Conservation (phyloP, 2,888 invertebrate species). For the Hemicrepidius hirtus region DNA sequence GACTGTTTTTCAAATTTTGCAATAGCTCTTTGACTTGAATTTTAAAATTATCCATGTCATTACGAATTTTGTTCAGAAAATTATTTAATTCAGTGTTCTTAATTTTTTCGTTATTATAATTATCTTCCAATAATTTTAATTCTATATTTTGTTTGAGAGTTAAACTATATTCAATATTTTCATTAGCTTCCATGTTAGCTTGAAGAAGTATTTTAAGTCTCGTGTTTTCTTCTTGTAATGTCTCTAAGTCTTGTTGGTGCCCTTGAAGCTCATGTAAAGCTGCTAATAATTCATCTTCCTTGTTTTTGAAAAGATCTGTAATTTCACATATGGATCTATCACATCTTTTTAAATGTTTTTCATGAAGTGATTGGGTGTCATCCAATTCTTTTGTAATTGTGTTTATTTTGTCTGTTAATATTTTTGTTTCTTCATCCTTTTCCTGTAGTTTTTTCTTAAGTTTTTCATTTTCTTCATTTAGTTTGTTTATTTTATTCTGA, state of each 20-base stretch:
- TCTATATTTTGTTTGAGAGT: not conserved
- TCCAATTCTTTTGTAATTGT: conserved; percentile 40
- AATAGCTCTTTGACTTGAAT: conserved; percentile 30
- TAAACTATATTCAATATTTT: not conserved
- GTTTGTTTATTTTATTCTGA: conserved; percentile 36
- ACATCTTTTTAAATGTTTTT: not conserved
- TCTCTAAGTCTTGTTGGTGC: not conserved
- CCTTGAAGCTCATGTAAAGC: not conserved
- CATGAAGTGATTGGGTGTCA: not conserved
- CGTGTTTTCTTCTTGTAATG: conserved; percentile 27
- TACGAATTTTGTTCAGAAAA: not conserved
- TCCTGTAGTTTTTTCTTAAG: conserved; percentile 37
- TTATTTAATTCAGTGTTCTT: not conserved
- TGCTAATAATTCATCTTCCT: conserved; percentile 26
- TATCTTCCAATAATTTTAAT: not conserved
- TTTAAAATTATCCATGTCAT: not conserved
- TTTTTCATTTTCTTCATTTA: conserved; percentile 45
- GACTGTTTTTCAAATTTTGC: conserved; percentile 6
- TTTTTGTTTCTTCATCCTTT: conserved; percentile 42
- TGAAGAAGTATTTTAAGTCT: conserved; percentile 8
- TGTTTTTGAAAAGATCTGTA: conserved; percentile 15
- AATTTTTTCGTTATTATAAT: not conserved
- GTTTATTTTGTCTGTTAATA: conserved; percentile 35
- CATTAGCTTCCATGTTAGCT: not conserved
- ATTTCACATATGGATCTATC: conserved; percentile 28